phyloP scores from a whole-genome alignment of 2,113 vertebrate species.

The Eptesicus fuscus region DNA sequence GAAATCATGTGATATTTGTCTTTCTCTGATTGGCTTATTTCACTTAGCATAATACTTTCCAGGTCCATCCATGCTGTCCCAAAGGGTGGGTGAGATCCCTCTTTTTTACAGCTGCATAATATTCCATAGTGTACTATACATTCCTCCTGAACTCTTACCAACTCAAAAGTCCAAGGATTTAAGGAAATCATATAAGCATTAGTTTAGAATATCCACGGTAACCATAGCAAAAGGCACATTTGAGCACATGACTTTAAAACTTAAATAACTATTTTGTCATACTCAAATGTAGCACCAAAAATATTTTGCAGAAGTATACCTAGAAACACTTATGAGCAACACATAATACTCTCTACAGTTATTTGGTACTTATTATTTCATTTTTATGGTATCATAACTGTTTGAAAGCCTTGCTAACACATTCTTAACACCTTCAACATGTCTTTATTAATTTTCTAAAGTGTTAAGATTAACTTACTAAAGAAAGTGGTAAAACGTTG shows the following conservation, averaged over 20 bases:
- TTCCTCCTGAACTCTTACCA: background rate
- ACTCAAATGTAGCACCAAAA: constrained; percentile 24
- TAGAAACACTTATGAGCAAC: background rate
- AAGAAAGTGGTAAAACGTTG: background rate
- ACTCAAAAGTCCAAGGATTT: background rate
- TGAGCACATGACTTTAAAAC: background rate
- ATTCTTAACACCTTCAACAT: background rate
- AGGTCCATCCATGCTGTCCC: too few relatives aligned
- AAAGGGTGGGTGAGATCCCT: too few relatives aligned
- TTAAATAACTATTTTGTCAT: background rate
- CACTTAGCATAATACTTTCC: too few relatives aligned
- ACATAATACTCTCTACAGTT: background rate
- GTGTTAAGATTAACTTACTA: background rate
- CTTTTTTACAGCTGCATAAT: too few relatives aligned
- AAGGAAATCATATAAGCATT: constrained; percentile 7
- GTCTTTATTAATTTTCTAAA: background rate
- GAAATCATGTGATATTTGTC: too few relatives aligned
- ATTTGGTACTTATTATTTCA: background rate
- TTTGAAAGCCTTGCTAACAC: background rate
- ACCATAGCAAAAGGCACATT: background rate
- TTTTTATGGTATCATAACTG: background rate
- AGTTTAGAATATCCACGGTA: background rate
- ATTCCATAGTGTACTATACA: background rate
- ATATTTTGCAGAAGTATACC: background rate
- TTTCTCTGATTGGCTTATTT: too few relatives aligned